Percentiles rank a stretch among this genome's conserved stretches.
Evolutionary conservation across 2,797 vertebrate genomes (phyloP).

Genomic region (Hydrolagus colliei): DNA sequence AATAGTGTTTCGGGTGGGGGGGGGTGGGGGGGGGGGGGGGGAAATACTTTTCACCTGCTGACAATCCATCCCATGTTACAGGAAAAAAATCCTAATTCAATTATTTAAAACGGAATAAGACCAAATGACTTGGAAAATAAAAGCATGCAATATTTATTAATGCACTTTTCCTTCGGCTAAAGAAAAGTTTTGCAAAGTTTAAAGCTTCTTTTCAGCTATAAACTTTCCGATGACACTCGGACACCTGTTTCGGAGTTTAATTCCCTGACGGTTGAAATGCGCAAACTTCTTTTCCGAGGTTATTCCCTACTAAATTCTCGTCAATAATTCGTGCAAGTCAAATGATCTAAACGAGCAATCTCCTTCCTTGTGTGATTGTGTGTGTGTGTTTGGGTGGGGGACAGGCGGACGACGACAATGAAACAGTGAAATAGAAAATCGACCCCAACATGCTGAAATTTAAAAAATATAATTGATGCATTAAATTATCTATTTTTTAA

Average conservation of each 20-base stretch:
- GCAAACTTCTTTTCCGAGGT: no score
- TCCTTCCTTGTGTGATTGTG: not conserved
- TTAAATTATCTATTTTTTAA: no score
- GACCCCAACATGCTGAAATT: not conserved
- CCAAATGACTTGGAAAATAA: not conserved
- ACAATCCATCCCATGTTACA: not conserved
- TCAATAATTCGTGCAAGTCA: not conserved
- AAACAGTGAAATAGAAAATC: slow-evolving; percentile 3
- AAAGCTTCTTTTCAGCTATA: not conserved
- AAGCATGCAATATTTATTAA: not conserved
- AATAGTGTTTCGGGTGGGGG: no score
- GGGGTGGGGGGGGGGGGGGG: no score
- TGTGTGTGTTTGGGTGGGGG: no score
- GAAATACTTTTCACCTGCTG: not conserved
- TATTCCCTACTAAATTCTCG: not conserved
- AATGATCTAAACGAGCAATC: not conserved
- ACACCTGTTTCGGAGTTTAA: not conserved
- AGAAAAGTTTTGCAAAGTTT: not conserved
- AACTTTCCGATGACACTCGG: not conserved
- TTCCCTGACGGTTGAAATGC: not conserved
- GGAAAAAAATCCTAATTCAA: not conserved
- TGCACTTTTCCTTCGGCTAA: not conserved
- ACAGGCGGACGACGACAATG: not conserved
- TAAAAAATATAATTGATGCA: no score
- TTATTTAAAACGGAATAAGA: not conserved